Evolutionary conservation across 2,888 invertebrate species (phyloP).

Genomic region (Plebejus argus): DNA sequence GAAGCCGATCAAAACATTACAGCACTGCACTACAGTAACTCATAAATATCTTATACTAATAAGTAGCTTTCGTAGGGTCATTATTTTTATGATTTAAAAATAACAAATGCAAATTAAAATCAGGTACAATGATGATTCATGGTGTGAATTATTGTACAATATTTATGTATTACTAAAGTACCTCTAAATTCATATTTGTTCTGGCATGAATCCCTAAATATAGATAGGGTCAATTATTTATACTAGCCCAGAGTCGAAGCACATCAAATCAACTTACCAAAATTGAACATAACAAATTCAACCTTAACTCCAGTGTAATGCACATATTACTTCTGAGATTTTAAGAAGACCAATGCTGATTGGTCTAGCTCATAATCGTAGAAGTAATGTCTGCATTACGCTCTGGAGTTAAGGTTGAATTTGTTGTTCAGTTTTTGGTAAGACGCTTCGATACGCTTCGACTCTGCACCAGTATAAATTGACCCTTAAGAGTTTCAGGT

Average conservation of each 20-base stretch:
- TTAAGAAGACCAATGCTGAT: too few species aligned
- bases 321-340: too few species aligned
- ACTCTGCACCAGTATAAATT: too few species aligned
- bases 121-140: constrained; percentile 22
- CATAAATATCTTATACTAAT: constrained; percentile 14
- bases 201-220: not conserved
- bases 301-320: too few species aligned
- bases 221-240: not conserved
- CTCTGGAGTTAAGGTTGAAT: too few species aligned
- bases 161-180: not conserved
- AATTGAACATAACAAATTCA: too few species aligned
- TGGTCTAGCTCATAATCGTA: too few species aligned
- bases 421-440: too few species aligned
- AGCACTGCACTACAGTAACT: constrained; percentile 13
- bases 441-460: too few species aligned
- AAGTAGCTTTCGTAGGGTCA: constrained; percentile 27
- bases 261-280: too few species aligned
- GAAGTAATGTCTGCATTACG: too few species aligned
- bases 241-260: too few species aligned
- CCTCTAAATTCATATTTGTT: not conserved
- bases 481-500: not conserved
- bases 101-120: constrained; percentile 31
- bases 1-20: constrained; percentile 25
- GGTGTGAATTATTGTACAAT: not conserved
- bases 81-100: constrained; percentile 22